These are phyloP conservation scores for Leucophenga montana DNA, from an alignment of 2,888 invertebrate species.

Conservation along the genomic window DNA sequence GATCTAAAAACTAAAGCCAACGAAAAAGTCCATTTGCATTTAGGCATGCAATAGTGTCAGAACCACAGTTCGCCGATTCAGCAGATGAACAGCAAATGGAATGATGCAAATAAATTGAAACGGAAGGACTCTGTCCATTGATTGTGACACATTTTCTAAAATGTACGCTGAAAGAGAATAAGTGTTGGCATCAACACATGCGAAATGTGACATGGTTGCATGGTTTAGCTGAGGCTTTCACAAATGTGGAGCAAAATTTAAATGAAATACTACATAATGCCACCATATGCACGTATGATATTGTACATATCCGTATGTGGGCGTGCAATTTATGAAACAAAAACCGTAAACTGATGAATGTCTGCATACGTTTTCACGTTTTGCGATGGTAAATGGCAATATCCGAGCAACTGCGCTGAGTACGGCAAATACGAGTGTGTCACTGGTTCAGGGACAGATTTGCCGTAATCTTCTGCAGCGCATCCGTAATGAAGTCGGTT, in stretches of 20 bases:
- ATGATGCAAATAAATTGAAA: background rate
- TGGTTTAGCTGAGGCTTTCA: conserved; percentile 1
- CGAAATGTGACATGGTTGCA: background rate
- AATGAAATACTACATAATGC: conserved; percentile 8
- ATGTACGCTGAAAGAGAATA: background rate
- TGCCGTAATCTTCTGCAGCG: conserved; percentile 32
- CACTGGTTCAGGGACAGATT: conserved; percentile 60
- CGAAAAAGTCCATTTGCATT: background rate
- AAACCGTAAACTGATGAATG: conserved; percentile 8
- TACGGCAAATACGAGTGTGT: conserved; percentile 42
- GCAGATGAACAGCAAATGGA: background rate
- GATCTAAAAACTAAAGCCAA: too few relatives aligned
- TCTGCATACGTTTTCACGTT: background rate
- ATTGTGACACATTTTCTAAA: conserved; percentile 23
- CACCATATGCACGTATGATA: background rate
- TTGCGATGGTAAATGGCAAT: background rate
- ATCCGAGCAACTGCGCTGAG: background rate
- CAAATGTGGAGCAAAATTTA: conserved; percentile 15
- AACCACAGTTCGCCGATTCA: background rate
- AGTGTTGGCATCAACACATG: background rate
- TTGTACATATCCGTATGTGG: too few relatives aligned
- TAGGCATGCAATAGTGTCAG: conserved; percentile 15
- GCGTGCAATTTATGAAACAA: background rate
- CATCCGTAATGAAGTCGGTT: conserved; percentile 27
- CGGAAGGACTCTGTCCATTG: conserved; percentile 11